Evolutionary conservation across 1,140 invertebrate genomes (phyloP), one percentile per base, ranked within the genome.

Genomic region (Aphelinus atriplicis): DNA sequence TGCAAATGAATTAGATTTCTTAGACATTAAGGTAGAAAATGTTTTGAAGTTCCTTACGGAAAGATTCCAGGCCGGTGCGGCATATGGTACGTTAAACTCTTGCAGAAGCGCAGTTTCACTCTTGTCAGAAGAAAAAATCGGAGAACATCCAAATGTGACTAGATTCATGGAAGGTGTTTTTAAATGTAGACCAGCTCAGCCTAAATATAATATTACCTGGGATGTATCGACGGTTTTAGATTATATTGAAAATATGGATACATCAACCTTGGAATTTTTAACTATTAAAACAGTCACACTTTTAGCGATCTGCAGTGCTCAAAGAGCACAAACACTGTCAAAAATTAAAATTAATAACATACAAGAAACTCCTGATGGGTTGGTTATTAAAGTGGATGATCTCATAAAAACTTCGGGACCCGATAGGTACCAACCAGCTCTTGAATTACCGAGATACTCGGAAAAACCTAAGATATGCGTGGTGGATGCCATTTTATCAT

Each of bases 161-260:
- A 58, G 81, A n/a, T 78, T 82, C 63, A 70, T 82, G 5, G 77
- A 78, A 66, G 80, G 78, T 0, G 46, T 77, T 45, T 79, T 61
- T 55, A 81, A 62, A 71, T 50, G 51, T 51, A 78, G 70, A 48
- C 82, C 81, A 9, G 9, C 48, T 7, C 42, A 26, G 48, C 78
- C 80, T 1, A 84, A 80, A 74, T 82, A 84, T 71, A 74, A 57
- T 3, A 55, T 4, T 7, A 79, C 74, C 1, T 82, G 80, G 81
- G 78, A 83, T 58, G 73, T 78, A 7, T n/a, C 79, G 65, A 10
- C 79, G 9, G 79, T 81, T 9, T 71, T 83, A 55, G 63, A 77
- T 61, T 63, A 58, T 57, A 56, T 81, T 2, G 68, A 75, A 26
- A 73, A 78, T 57, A 71, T 55, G 57, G 56, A 77, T 46, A 65